These are phyloP conservation scores for Macropodus opercularis DNA, from an alignment of 2,797 vertebrate genomes.

Conservation along the genomic window DNA sequence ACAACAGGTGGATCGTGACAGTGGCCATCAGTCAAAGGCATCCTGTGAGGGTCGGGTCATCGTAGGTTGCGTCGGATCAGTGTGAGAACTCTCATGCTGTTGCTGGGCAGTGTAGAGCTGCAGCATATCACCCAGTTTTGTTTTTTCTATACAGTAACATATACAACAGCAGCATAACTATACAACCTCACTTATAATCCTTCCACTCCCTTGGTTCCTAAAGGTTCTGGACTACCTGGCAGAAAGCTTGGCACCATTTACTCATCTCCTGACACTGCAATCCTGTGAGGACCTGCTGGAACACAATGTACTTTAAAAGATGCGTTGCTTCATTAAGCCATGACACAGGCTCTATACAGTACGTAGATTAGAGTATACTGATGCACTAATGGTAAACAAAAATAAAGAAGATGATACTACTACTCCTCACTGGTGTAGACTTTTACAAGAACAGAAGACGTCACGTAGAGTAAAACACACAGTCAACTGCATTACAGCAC, in stretches of 20 bases:
- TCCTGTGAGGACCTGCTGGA: conserved; percentile 27
- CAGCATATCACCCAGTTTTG: background rate
- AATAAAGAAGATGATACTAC: conserved; percentile 1
- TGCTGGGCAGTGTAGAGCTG: conserved; percentile 39
- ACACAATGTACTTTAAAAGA: conserved; percentile 53
- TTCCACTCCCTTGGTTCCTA: conserved; percentile 26
- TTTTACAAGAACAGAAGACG: conserved; percentile 2
- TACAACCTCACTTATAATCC: conserved; percentile 30
- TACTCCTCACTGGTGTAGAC: background rate
- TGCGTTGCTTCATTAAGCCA: conserved; percentile 7
- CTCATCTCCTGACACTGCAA: conserved; percentile 39
- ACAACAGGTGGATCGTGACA: conserved; percentile 25
- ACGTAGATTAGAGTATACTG: background rate
- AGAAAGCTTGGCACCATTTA: conserved; percentile 50
- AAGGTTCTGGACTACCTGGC: conserved; percentile 30
- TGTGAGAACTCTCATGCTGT: conserved; percentile 25
- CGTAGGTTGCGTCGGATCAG: conserved; percentile 19
- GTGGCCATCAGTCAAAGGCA: conserved; percentile 40
- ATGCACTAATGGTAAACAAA: conserved; percentile 5
- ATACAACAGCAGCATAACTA: conserved; percentile 9
- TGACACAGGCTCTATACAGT: background rate
- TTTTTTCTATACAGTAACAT: conserved; percentile 17
- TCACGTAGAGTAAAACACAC: conserved; percentile 1
- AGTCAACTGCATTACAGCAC: conserved; percentile 1
- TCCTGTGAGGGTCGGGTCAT: conserved; percentile 23